Evolutionary conservation across 2,888 invertebrate species (phyloP), one percentile per base, ranked within the genome.

Genomic region (Parnassius apollo): DNA sequence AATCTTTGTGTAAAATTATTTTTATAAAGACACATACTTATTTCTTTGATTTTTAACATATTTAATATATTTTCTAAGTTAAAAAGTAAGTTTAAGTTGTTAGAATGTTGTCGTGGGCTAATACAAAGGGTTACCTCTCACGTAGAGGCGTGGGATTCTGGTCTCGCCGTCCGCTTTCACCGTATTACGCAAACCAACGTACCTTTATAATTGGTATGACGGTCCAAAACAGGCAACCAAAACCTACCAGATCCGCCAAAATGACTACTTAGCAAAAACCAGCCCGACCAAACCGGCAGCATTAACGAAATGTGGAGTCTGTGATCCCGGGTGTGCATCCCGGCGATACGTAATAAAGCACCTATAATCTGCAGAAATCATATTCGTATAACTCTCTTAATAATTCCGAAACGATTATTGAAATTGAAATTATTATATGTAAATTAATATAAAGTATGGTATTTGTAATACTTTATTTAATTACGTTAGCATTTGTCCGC

Each of bases 171-270:
- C 68, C 66, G 72, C 80, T 80, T 83, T 82, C 81, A 79, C 81
- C 71, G 72, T 65, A 72, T 80, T 81, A 80, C 81, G 78, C 79
- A 74, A 82, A 76, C 68, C 74, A 72, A 73, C 80, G 82, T 81
- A 81, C 80, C 80, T 77, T 75, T 77, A 78, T 85, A 85, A 85
- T 83, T 85, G 82, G 83, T 58, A 85, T 76, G 71, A 78, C 73
- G 71, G 74, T 73, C 76, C 71, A 71, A 75, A 81, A 78, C 75
- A 74, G 73, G 75, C 70, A 68, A 68, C 62, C 51, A 76, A 83
- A 83, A 84, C 75, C 57, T 67, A 70, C 69, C 73, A 66, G 72
- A 73, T 73, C 66, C 67, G 75, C 75, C 73, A 75, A 84, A 82
- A 82, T 77, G 83, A 80, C 76, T 69, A 74, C 65, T 22, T 53